Percentiles rank a stretch among this genome's conserved stretches.
Conservation (phyloP, 2,113 vertebrate genomes). For the Leptodactylus fuscus region DNA sequence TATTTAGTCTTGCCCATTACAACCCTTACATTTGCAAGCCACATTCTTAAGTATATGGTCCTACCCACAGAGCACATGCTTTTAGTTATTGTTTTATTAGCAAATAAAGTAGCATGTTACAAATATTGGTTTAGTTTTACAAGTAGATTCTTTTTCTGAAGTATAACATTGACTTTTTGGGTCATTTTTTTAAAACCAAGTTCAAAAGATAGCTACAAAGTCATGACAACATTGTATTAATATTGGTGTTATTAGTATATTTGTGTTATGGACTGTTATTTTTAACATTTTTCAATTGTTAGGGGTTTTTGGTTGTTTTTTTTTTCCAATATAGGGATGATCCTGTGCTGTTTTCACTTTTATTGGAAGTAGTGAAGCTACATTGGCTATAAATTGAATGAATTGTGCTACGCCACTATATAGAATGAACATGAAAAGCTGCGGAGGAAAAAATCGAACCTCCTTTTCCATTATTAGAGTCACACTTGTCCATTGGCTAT, state of each 20-base stretch:
- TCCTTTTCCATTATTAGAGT: too few species aligned
- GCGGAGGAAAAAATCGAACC: too few species aligned
- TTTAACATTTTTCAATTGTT: too few species aligned
- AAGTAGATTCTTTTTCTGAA: slow-evolving; percentile 71
- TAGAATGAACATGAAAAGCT: too few species aligned
- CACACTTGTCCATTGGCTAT: too few species aligned
- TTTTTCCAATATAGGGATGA: too few species aligned
- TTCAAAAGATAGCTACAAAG: not conserved
- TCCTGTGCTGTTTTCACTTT: too few species aligned
- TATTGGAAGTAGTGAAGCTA: too few species aligned
- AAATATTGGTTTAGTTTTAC: slow-evolving; percentile 49
- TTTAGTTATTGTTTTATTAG: slow-evolving; percentile 66
- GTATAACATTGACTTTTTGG: slow-evolving; percentile 66
- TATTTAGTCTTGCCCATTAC: slow-evolving; percentile 68
- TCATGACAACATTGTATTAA: not conserved
- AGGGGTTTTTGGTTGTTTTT: too few species aligned
- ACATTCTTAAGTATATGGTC: slow-evolving; percentile 62
- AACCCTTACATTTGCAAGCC: slow-evolving; percentile 71
- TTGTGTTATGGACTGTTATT: not conserved
- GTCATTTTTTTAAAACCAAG: not conserved
- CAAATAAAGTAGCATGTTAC: slow-evolving; percentile 60
- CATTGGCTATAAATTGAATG: too few species aligned
- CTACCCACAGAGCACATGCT: slow-evolving; percentile 74
- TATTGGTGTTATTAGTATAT: not conserved
- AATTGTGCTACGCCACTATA: too few species aligned